Base-by-base conservation (phyloP, 2,888 invertebrate genomes). In the Empis livida region DNA sequence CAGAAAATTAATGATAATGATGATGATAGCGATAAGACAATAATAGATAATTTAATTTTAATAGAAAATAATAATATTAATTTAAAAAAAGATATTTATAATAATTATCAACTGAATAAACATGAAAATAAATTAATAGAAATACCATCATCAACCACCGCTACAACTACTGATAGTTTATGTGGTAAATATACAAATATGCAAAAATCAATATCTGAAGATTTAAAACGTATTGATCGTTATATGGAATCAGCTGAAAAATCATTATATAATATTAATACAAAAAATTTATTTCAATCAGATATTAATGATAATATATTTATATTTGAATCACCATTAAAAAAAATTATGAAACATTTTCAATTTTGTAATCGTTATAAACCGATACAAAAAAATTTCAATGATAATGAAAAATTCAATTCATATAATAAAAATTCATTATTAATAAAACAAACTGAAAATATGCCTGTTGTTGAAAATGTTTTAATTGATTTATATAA, bases 231-330 rank as follows among this genome's bases (percentile, higher is more conserved):
- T 53, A 68, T 68, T 37, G 65, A 67, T 51, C 56, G 60, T 10
- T 68, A 67, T 44, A 67, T 67, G 64, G 61, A 59, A 53, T 64
- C 61, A 49, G 67, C 65, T 20, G 68, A 68, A 55, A 55, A 53
- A 43, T 64, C 67, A 27, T 48, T 67, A 46, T 60, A 60, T 35
- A 14, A n/a, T 16, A 8, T 16, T 16, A 15, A 38, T 14, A 15
- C 5, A 20, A 20, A 20, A 20, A 3, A 3, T 5, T 5, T 20
- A 20, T 5, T 20, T 20, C 20, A 20, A 20, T n/a, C n/a, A n/a
- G n/a, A n/a, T n/a, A n/a, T n/a, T n/a, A n/a, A n/a, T n/a, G 20
- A 20, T 20, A 20, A 20, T 41, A 56, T 57, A 27, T 45, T 59
- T 42, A 53, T 57, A 8, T 55, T 53, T 47, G 63, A 64, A 48